Evolutionary conservation across 2,888 invertebrate species (phyloP).

Genomic region (Cerastis rubricosa): DNA sequence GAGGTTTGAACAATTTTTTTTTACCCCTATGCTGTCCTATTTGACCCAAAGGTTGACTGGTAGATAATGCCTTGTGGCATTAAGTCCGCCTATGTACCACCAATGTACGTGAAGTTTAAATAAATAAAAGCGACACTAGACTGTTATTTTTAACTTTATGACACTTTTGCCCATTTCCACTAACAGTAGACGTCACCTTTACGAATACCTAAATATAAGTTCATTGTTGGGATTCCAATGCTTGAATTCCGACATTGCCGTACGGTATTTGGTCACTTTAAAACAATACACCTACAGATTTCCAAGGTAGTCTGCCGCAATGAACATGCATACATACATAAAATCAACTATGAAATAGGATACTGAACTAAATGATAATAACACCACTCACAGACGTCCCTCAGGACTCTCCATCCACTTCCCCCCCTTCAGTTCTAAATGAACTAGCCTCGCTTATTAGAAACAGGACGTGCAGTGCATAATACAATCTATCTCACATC

Average conservation of each 20-base stretch:
- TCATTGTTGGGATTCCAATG: neutral
- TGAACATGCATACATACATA: neutral
- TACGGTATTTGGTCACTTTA: too few species aligned
- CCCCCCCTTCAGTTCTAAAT: constrained; percentile 34
- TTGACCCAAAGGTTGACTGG: too few species aligned
- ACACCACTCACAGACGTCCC: neutral
- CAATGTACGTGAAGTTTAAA: too few species aligned
- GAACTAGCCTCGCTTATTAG: constrained; percentile 62
- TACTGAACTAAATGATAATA: constrained; percentile 13
- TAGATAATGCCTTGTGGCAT: too few species aligned
- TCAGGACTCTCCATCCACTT: neutral
- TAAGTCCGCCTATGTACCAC: too few species aligned
- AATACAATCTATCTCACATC: constrained; percentile 29
- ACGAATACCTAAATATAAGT: neutral
- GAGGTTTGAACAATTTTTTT: too few species aligned
- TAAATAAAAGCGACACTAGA: too few species aligned
- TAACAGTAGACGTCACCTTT: too few species aligned
- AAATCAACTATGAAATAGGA: neutral
- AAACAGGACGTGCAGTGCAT: constrained; percentile 46
- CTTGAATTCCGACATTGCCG: neutral
- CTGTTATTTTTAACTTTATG: too few species aligned
- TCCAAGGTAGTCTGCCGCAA: neutral
- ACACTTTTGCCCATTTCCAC: too few species aligned
- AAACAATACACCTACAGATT: too few species aligned
- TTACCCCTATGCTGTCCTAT: too few species aligned